phyloP scores from a whole-genome alignment of 2,888 invertebrate genomes.

The Dasysyrphus albostriatus region DNA sequence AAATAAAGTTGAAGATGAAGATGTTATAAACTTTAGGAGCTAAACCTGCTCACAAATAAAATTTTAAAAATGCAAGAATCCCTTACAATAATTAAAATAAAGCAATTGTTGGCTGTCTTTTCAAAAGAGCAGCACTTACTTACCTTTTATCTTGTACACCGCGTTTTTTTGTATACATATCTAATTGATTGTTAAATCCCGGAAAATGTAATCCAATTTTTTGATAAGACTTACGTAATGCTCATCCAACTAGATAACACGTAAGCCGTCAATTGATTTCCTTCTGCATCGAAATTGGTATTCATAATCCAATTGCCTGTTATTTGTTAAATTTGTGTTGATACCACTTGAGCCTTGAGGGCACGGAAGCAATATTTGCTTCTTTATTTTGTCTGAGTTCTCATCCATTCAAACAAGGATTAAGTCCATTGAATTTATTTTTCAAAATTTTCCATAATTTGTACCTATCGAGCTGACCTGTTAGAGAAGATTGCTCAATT shows the following conservation, averaged over 20 bases:
- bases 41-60: too few relatives aligned
- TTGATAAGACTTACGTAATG: conserved; percentile 58
- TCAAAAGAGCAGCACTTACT: conserved; percentile 45
- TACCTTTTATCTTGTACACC: background rate
- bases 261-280: conserved; percentile 47
- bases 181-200: conserved; percentile 66
- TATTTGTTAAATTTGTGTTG: background rate
- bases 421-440: conserved; percentile 10
- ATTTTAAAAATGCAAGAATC: background rate
- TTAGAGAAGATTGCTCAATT: conserved; percentile 48
- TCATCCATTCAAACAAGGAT: conserved; percentile 42
- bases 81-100: background rate
- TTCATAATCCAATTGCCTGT: conserved; percentile 52
- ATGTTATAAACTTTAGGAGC: too few relatives aligned
- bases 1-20: too few relatives aligned
- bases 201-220: conserved; percentile 69
- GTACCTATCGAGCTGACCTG: conserved; percentile 18
- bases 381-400: conserved; percentile 13
- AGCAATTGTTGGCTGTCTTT: background rate
- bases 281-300: conserved; percentile 22
- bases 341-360: conserved; percentile 55
- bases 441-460: conserved; percentile 44
- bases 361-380: conserved; percentile 69
- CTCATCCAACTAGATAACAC: conserved; percentile 52
- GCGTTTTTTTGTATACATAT: background rate